Evolutionary conservation across 2,797 vertebrate species (phyloP), one percentile per base, ranked within the genome.

Genomic region (Eulemur coronatus): DNA sequence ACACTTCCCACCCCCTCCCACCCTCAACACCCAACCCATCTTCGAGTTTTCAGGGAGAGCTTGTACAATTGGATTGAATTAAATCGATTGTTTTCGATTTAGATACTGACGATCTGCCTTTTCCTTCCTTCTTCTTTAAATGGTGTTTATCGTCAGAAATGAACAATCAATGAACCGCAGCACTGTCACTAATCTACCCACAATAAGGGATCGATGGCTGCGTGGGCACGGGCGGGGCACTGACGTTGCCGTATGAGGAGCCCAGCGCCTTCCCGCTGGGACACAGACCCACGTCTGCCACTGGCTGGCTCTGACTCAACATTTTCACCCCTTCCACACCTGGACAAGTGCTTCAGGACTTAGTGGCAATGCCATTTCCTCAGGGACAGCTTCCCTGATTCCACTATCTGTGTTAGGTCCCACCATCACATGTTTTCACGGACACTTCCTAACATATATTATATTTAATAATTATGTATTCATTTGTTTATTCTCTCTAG

Each of bases 111-210:
- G 9, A 59, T 52, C 61, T 26, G 24, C 61, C 26, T 61, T 72
- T 84, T 57, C 63, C 30, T 52, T 67, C 63, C 18, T 70, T 78
- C 72, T 46, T 90, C 72, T 91, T 73, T 91, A 38, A 65, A 57
- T 79, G 78, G 48, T 70, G 13, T 79, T 59, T 61, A 12, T 65
- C 41, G 17, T 8, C 50, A 67, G 72, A 35, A 30, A n/a, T 9
- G 85, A 85, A 30, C 78, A 9, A 30, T 61, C 52, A 28, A 20
- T 70, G 13, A 35, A 75, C 9, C 8, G 17, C 41, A 43, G 7
- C 1, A 11, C 35, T 4, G 26, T n/a, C 59, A 4, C 30, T 33
- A 10, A 79, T 12, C 55, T 24, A 13, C 55, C 41, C 33, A 0
- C 13, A 72, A 52, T 41, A 38, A 79, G 22, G 35, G 65, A 80